These are phyloP conservation scores for Haliclona indistincta DNA, from an alignment of 37 sponge, comb jelly and placozoan species.

Conservation along the genomic window DNA sequence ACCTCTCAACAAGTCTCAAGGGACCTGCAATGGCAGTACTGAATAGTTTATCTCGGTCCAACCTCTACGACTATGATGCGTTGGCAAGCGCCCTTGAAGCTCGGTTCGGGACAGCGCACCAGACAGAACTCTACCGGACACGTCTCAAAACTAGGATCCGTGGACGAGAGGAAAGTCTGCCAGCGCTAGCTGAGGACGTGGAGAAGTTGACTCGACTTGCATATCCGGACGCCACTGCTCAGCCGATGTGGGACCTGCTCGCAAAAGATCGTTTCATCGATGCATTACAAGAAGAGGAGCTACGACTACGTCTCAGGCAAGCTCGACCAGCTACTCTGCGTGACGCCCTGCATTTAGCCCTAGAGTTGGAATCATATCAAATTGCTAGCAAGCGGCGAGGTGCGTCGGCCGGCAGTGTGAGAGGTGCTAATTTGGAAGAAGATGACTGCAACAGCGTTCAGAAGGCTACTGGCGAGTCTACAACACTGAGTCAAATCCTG, in stretches of 20 bases:
- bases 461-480: too few species aligned
- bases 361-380: conserved; percentile 27
- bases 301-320: conserved; percentile 13
- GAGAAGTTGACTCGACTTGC: conserved; percentile 16
- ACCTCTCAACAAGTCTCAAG: conserved; percentile 2
- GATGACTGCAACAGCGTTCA: too few species aligned
- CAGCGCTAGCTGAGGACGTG: conserved; percentile 19
- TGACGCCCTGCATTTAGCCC: conserved; percentile 20
- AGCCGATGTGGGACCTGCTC: background rate
- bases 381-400: conserved; percentile 13
- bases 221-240: conserved; percentile 18
- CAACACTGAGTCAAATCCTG: too few species aligned
- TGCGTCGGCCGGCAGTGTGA: too few species aligned
- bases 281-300: conserved; percentile 18
- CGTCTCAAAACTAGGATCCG: background rate
- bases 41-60: background rate
- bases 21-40: background rate
- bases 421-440: too few species aligned
- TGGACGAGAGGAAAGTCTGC: background rate
- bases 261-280: conserved; percentile 43
- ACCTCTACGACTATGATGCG: background rate
- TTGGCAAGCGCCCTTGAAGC: background rate
- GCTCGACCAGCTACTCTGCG: conserved; percentile 8
- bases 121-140: conserved; percentile 3
- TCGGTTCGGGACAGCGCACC: conserved; percentile 13